phyloP scores from a whole-genome alignment of 2,888 invertebrate species.

The Acrobasis repandana region DNA sequence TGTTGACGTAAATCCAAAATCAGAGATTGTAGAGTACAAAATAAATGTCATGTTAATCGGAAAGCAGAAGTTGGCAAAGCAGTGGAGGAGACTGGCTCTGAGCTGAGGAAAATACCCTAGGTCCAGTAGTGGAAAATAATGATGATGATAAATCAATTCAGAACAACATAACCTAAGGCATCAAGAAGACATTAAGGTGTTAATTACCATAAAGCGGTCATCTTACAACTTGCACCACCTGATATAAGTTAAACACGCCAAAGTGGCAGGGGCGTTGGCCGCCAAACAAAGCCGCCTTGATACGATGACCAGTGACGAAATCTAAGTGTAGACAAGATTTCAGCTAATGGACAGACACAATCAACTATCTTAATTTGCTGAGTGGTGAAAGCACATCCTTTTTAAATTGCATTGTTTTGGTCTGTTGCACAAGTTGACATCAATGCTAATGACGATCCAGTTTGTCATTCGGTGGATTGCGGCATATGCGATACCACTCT shows the following conservation, averaged over 20 bases:
- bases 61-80: too few relatives aligned
- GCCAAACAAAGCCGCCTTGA: conserved; percentile 75
- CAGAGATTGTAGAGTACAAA: too few relatives aligned
- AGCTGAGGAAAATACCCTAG: too few relatives aligned
- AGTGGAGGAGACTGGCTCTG: too few relatives aligned
- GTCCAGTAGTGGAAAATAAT: too few relatives aligned
- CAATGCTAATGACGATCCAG: too few relatives aligned
- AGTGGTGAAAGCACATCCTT: conserved; percentile 14
- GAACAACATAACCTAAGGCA: too few relatives aligned
- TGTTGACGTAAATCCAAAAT: too few relatives aligned
- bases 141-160: too few relatives aligned
- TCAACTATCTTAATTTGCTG: conserved; percentile 18
- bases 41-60: too few relatives aligned
- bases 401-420: conserved; percentile 10
- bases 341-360: conserved; percentile 46
- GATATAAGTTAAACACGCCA: conserved; percentile 56
- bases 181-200: not conserved
- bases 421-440: conserved; percentile 34
- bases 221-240: conserved; percentile 39
- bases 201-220: conserved; percentile 27
- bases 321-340: conserved; percentile 52
- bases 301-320: conserved; percentile 68
- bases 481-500: too few relatives aligned
- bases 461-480: too few relatives aligned
- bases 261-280: conserved; percentile 69